Percentiles rank a stretch among this genome's conserved stretches.
phyloP scores from a whole-genome alignment of 2,113 vertebrate species.

The Hydrochoerus hydrochaeris region DNA sequence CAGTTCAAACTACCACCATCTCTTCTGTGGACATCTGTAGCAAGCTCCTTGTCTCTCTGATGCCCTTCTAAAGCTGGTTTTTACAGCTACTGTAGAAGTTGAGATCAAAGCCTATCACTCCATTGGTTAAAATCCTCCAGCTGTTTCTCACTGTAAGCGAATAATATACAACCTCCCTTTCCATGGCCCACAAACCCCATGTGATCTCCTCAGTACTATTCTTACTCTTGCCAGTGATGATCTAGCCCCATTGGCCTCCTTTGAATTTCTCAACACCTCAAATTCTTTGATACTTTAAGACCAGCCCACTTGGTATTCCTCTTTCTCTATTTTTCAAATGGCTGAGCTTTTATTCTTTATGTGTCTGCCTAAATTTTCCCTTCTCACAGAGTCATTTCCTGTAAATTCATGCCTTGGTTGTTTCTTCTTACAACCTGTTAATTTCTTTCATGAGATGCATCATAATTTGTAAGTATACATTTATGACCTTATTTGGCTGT shows the following conservation, averaged over 20 bases:
- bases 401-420: background rate
- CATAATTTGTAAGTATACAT: background rate
- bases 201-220: background rate
- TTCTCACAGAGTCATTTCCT: background rate
- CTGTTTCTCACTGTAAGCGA: background rate
- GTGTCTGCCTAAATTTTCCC: background rate
- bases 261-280: constrained; percentile 43
- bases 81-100: constrained; percentile 23
- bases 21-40: background rate
- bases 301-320: background rate
- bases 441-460: constrained; percentile 56
- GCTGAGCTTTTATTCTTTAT: constrained; percentile 32
- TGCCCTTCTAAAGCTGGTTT: constrained; percentile 19
- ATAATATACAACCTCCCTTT: background rate
- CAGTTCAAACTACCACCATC: background rate
- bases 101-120: background rate
- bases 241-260: background rate
- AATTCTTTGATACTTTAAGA: constrained; percentile 2
- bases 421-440: background rate
- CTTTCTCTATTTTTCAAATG: background rate
- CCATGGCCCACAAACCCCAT: background rate
- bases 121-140: constrained; percentile 5
- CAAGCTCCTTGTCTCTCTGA: background rate
- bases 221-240: background rate
- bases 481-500: constrained; percentile 36